Percentiles rank a stretch among this genome's conserved stretches.
Evolutionary conservation across 2,113 vertebrate species (phyloP).

Genomic region (Redunca redunca): DNA sequence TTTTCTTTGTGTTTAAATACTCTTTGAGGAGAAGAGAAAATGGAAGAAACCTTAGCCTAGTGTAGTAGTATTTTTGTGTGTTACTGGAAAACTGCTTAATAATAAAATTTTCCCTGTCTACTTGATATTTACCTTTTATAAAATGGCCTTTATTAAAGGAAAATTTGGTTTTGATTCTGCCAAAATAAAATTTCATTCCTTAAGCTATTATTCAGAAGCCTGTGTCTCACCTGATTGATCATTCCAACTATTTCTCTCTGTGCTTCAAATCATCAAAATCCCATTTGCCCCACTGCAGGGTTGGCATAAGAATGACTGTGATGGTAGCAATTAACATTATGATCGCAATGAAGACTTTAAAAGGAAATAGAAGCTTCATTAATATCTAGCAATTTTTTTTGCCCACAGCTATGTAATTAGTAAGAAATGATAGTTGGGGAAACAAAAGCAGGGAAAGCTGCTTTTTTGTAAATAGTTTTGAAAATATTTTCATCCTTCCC

Average conservation of each 20-base stretch:
- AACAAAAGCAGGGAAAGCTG: constrained; percentile 10
- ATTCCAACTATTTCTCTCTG: constrained; percentile 47
- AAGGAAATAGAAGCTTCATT: constrained; percentile 35
- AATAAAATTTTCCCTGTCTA: background rate
- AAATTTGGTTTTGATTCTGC: constrained; percentile 49
- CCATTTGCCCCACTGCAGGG: constrained; percentile 43
- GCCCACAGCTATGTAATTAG: background rate
- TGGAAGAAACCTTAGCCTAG: constrained; percentile 26
- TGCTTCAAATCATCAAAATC: constrained; percentile 57
- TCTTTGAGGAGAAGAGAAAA: constrained; percentile 11
- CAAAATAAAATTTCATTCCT: constrained; percentile 54
- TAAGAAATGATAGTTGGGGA: constrained; percentile 25
- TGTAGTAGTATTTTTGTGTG: background rate
- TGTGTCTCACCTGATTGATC: constrained; percentile 43
- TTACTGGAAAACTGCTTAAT: constrained; percentile 24
- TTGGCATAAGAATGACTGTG: constrained; percentile 57
- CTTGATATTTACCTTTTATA: constrained; percentile 18
- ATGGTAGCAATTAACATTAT: constrained; percentile 50
- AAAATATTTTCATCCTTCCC: constrained; percentile 46
- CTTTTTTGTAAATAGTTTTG: constrained; percentile 38
- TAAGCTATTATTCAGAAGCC: constrained; percentile 21
- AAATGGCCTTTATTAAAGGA: constrained; percentile 30
- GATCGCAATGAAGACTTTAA: constrained; percentile 16
- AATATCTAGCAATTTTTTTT: constrained; percentile 18
- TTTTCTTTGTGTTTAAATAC: constrained; percentile 11